Evolutionary conservation across 2,888 invertebrate species (phyloP), one percentile per base, ranked within the genome.

Genomic region (Ophraella communa): DNA sequence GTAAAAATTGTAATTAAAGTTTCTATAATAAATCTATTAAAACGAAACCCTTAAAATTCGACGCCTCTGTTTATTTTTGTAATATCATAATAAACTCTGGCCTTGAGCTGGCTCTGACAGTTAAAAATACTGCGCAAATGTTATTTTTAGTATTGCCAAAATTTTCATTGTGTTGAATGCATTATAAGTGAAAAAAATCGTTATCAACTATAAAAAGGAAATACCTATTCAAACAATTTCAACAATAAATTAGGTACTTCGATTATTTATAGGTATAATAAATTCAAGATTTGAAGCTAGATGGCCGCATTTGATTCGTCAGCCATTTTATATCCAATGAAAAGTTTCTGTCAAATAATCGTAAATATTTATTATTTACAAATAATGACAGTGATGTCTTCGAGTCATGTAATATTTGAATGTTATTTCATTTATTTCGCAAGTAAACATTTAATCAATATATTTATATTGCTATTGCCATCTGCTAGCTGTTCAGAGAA

Each of bases 321-420:
- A 2, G 39, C 39, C 39, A 39, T 39, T 39, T 39, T 39, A 39
- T 39, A 14, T 17, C 39, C 39, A n/a, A 35, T 35, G 35, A 35
- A 35, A 35, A 14, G 14, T 35, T 35, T 4, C 4, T 11, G 5
- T 45, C n/a, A 45, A n/a, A 45, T 20, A 11, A 21, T 14, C 30
- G 14, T 45, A 21, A 45, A 45, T 21, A 45, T 45, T 45, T 45
- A n/a, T 45, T 45, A 45, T 45, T 45, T 45, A 45, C 45, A 45
- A 21, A 21, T 21, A 20, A 21, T 45, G 45, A 45, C 45, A 20
- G 18, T 45, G 45, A 45, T 21, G 21, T 45, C n/a, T 11, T 18
- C 14, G 20, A 21, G 21, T 11, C 11, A 21, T 45, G 45, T 21
- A 20, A 4, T 21, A 45, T 44, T 42, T 44, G 44, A 18, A 44